Evolutionary conservation across 2,888 invertebrate species (phyloP), one percentile per base, ranked within the genome.

Genomic region (Saturnia pavonia): DNA sequence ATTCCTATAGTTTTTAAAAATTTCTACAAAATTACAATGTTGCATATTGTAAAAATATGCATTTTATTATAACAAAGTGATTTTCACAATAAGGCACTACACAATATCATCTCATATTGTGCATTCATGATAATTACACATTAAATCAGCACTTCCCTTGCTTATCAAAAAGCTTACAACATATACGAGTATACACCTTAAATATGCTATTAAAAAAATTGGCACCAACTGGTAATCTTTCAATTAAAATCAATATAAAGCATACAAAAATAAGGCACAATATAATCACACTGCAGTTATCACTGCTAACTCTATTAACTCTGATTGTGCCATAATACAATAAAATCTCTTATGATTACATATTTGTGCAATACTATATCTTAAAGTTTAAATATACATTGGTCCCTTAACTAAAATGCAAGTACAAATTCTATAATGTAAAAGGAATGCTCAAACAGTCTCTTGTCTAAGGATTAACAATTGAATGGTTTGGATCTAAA

Each of bases 201-300:
- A 72, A 78, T 78, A 78, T 83, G 65, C 19, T 40, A 65, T 40
- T 54, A 57, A 40, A 80, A 77, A 82, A 83, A 89, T 91, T 92
- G 91, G 92, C 92, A 91, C 92, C 87, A 86, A 70, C 80, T 88
- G 88, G 88, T 89, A 87, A 88, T 85, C 82, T 84, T 74, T 77
- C 79, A 76, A 78, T 69, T 71, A 70, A 72, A 19, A 48, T 19
- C 48, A 54, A 54, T 11, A 54, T 54, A 54, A 54, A 54, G 54
- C 22, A 54, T 72, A 68, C 70, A 71, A 70, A 70, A 72, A 69
- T 43, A 67, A 67, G 70, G 70, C 42, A 71, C 69, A 60, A 60
- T 74, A 76, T 71, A 76, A 72, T 77, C 75, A 74, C 69, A 65
- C 40, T 40, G 9, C 65, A 65, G 40, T n/a, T 40, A 22, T 19